Percentiles rank a stretch among this genome's conserved stretches.
Evolutionary conservation across 2,797 vertebrate species (phyloP).

Genomic region (Triplophysa yarkandensis): DNA sequence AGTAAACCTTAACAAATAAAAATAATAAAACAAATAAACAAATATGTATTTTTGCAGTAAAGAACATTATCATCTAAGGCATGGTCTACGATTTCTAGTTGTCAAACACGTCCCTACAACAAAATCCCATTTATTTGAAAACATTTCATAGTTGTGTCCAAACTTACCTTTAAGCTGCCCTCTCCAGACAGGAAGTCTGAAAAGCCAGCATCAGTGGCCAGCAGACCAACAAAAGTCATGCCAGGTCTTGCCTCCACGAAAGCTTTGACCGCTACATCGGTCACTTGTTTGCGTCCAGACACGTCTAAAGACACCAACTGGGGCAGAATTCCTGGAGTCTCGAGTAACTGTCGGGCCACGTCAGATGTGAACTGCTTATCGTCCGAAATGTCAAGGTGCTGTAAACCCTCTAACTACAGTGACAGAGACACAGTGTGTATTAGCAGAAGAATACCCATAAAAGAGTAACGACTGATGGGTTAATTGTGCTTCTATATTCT

Average conservation of each 20-base stretch:
- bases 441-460: background rate
- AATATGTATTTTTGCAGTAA: too few species aligned
- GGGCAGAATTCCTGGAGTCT: conserved; percentile 88
- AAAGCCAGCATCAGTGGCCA: conserved; percentile 96
- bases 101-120: too few species aligned
- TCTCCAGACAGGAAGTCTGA: conserved; percentile 93
- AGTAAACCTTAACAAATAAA: background rate
- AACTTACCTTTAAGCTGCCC: conserved; percentile 88
- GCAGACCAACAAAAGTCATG: conserved; percentile 95
- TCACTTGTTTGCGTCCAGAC: conserved; percentile 94
- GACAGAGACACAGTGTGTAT: background rate
- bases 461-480: background rate
- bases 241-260: conserved; percentile 90
- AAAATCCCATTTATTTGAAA: too few species aligned
- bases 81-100: too few species aligned
- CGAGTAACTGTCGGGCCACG: conserved; percentile 91
- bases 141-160: background rate
- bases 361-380: conserved; percentile 99
- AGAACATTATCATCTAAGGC: too few species aligned
- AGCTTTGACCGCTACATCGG: conserved; percentile 86
- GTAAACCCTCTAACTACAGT: conserved; percentile 62
- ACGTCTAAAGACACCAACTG: conserved; percentile 91
- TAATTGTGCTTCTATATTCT: too few species aligned
- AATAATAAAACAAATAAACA: too few species aligned
- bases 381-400: conserved; percentile 97